Base-by-base conservation (phyloP, 2,888 invertebrate genomes). In the Baronia brevicornis region DNA sequence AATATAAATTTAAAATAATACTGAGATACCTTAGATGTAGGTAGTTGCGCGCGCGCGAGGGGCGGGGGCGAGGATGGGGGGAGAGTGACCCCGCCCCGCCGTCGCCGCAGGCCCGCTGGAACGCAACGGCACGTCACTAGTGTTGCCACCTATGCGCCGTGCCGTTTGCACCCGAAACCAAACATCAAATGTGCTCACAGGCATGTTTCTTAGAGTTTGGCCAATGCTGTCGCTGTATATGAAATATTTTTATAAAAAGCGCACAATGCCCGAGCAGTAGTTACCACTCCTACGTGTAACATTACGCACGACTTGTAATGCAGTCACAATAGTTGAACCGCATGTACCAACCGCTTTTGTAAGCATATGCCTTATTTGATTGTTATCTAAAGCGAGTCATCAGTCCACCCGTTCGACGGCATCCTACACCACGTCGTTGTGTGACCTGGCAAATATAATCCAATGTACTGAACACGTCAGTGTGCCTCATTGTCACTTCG, bases 1-100 rank as follows among this genome's bases (percentile, higher is more conserved):
- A 90, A 89, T 80, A 84, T 85, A 84, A 80, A 78, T 78, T 70
- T 74, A 68, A 70, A 72, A 71, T 55, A 41, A 70, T 65, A 66
- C 57, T 61, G 60, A 65, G 66, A 75, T 77, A 80, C 75, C 66
- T 75, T 79, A 82, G 79, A 74, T 79, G 45, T 49, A 65, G 71
- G 68, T 51, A 61, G 55, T 63, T 60, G 67, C 63, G 70, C 65
- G 68, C 62, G 67, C 61, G 63, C 60, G 60, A 55, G 54, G 48
- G 39, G 43, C 33, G 39, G 39, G 45, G 40, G 35, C 48, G 50
- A 38, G 47, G 38, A 40, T 47, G 47, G 43, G 43, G 45, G 36
- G 41, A 40, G 26, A 18, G 18, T 7, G 13, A 7, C 19, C 15
- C 9, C 17, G 26, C 31, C 28, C 13, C 10, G 31, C n/a, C 10